Evolutionary conservation across 2,113 vertebrate species (phyloP), one percentile per base, ranked within the genome.

Genomic region (Cyprinus carpio): DNA sequence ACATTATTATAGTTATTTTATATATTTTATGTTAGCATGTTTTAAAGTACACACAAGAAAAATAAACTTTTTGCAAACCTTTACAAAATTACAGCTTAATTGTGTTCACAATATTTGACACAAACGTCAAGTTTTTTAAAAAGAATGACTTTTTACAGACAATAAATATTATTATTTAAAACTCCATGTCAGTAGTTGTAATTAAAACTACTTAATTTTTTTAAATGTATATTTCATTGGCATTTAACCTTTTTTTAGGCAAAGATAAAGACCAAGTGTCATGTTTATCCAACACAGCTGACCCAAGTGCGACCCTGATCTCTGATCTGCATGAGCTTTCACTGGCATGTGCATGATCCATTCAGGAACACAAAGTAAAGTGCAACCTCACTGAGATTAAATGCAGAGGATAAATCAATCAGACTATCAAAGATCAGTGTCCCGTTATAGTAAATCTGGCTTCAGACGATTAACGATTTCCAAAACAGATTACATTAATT

Each of bases 401-500:
- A 69, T 62, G n/a, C 18, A 62, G 8, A 3, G 16, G 60, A 84
- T 76, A 85, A 86, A 87, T 13, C 1, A 75, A 86, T 64, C 65
- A 60, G 46, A 51, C 4, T 84, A 88, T 90, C 77, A 85, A 89
- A 92, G 88, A 74, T 90, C 75, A 77, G 49, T 0, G 3, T 2
- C 87, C 84, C 4, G 10, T 89, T 88, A 82, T 82, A 89, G 88
- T 88, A 88, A 90, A 90, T 90, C 91, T 91, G 86, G 46, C 43
- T 88, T 91, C 31, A 90, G 87, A 67, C 10, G 85, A 91, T 90
- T 89, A 91, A 40, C 76, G 51, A 3, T n/a, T 62, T 88, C 89
- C 46, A 88, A 87, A 91, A 88, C 84, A 91, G 90, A 87, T 51
- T 67, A 29, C 60, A 54, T 31, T 76, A 27, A 20, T 54, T 51